These are phyloP conservation scores for Dallia pectoralis DNA, from an alignment of 2,797 vertebrate species.

Conservation along the genomic window DNA sequence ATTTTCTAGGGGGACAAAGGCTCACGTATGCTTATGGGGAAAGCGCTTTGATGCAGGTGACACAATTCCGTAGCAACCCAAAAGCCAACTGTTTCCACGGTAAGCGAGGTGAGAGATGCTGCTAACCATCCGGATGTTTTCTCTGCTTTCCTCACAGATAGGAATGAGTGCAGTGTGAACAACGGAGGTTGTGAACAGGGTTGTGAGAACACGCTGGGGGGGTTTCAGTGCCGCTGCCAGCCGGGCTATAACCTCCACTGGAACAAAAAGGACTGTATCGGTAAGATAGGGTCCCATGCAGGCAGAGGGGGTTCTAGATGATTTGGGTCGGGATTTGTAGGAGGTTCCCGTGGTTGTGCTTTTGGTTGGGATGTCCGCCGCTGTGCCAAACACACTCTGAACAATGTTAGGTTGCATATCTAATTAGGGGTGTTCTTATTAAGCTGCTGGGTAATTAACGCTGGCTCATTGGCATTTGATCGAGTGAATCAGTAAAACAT, in stretches of 20 bases:
- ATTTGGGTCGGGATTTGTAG: background rate
- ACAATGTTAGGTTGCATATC: no score
- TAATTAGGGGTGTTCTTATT: no score
- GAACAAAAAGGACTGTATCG: conserved; percentile 97
- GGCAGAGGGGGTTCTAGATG: conserved; percentile 32
- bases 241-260: conserved; percentile 90
- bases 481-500: no score
- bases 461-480: no score
- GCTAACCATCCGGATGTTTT: background rate
- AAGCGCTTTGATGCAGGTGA: background rate
- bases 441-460: no score
- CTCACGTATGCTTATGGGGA: background rate
- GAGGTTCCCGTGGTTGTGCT: background rate
- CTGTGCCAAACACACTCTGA: conserved; percentile 10
- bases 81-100: background rate
- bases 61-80: background rate
- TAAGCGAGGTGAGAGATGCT: background rate
- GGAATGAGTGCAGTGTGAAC: conserved; percentile 93
- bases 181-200: conserved; percentile 92
- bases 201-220: conserved; percentile 87
- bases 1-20: background rate
- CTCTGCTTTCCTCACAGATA: conserved; percentile 72
- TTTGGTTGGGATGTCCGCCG: conserved; percentile 6
- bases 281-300: conserved; percentile 81
- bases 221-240: conserved; percentile 88